Conservation (phyloP, 2,797 vertebrate genomes). For the Lithobates sylvaticus region DNA sequence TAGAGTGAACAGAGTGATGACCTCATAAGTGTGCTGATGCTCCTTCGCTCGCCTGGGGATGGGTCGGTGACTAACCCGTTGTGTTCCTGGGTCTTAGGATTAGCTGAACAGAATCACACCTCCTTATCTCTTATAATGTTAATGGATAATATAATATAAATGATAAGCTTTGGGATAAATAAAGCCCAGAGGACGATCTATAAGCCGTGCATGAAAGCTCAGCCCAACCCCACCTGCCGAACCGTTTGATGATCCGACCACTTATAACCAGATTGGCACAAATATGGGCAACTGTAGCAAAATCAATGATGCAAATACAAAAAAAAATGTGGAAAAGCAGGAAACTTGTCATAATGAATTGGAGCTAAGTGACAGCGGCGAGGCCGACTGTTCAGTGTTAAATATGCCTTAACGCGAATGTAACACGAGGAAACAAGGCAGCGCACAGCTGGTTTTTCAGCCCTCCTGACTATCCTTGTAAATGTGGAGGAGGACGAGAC, state of each 20-base stretch:
- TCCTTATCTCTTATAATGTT: no score
- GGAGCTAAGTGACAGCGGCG: background rate
- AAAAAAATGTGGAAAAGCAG: background rate
- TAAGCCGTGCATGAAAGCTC: background rate
- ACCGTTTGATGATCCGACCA: no score
- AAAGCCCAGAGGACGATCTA: background rate
- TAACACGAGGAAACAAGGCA: slow-evolving; percentile 26
- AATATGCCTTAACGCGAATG: slow-evolving; percentile 41
- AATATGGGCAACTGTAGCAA: background rate
- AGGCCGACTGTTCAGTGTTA: slow-evolving; percentile 1
- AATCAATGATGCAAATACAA: background rate
- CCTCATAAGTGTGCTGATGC: no score
- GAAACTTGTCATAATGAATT: background rate
- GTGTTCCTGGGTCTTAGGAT: no score
- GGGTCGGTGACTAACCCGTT: no score
- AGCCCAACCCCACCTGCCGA: background rate
- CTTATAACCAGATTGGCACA: background rate
- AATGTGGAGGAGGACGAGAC: slow-evolving; percentile 9
- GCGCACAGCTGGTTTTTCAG: slow-evolving; percentile 41
- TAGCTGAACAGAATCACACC: no score
- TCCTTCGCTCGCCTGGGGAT: no score
- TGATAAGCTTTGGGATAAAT: background rate
- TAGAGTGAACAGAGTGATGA: no score
- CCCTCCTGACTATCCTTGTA: slow-evolving; percentile 39
- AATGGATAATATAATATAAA: no score